phyloP scores from a whole-genome alignment of 2,888 invertebrate species.

The Leptinotarsa rubiginosa region DNA sequence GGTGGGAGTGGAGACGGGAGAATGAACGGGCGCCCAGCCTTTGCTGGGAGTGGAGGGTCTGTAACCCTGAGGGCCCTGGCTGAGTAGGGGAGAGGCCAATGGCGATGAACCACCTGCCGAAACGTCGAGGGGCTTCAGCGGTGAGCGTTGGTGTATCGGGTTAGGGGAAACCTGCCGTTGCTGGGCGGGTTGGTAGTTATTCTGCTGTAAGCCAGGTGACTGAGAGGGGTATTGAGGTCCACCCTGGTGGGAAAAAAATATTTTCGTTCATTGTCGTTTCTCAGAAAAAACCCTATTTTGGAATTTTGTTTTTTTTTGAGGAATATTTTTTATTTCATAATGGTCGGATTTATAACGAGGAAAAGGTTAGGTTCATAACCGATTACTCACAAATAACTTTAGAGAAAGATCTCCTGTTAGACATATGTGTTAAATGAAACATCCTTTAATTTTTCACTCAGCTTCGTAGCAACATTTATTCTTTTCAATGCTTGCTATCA shows the following conservation, averaged over 20 bases:
- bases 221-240: constrained; percentile 61
- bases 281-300: too few species aligned
- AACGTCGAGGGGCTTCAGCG: constrained; percentile 56
- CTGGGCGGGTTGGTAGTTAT: constrained; percentile 39
- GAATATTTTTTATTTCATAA: too few species aligned
- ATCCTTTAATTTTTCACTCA: too few species aligned
- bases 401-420: too few species aligned
- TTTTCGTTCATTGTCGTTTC: too few species aligned
- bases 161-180: constrained; percentile 43
- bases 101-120: constrained; percentile 58
- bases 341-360: too few species aligned
- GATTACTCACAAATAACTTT: too few species aligned
- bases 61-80: constrained; percentile 56
- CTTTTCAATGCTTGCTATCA: too few species aligned
- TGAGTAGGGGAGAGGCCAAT: constrained; percentile 64
- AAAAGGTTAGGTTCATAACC: too few species aligned
- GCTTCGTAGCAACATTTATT: too few species aligned
- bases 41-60: constrained; percentile 61
- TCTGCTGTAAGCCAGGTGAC: constrained; percentile 46
- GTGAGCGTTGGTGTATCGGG: constrained; percentile 47
- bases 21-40: constrained; percentile 68
- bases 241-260: constrained; percentile 55
- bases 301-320: too few species aligned
- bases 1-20: constrained; percentile 63
- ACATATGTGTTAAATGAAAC: too few species aligned